Percentiles rank a stretch among this genome's conserved stretches.
Evolutionary conservation across 1,140 invertebrate species (phyloP).

Genomic region (Drosophila mauritiana): DNA sequence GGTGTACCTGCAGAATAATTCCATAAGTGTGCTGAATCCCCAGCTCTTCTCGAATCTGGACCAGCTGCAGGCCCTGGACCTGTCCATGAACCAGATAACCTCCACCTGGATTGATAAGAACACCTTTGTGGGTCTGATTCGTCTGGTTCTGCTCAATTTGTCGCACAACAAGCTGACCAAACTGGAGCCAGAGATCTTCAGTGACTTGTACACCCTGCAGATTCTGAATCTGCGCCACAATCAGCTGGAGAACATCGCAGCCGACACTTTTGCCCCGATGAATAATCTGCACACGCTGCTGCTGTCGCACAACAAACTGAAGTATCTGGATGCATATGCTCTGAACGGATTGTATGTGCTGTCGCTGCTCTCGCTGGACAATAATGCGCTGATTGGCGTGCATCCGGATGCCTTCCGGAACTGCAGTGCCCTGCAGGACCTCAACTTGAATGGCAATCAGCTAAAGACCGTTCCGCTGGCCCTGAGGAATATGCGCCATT

Average conservation of each 20-base stretch:
- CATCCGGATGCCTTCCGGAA: slow-evolving; percentile 93
- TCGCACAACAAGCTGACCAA: slow-evolving; percentile 93
- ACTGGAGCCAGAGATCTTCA: slow-evolving; percentile 92
- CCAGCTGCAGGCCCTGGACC: slow-evolving; percentile 93
- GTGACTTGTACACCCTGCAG: slow-evolving; percentile 92
- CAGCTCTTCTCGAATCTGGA: slow-evolving; percentile 93
- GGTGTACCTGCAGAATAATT: slow-evolving; percentile 95
- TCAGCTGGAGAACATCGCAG: slow-evolving; percentile 90
- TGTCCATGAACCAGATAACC: slow-evolving; percentile 94
- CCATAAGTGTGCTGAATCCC: slow-evolving; percentile 91
- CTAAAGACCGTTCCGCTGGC: slow-evolving; percentile 92
- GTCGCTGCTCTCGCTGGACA: slow-evolving; percentile 91
- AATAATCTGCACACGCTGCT: slow-evolving; percentile 93
- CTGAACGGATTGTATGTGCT: slow-evolving; percentile 92
- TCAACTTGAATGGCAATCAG: slow-evolving; percentile 93
- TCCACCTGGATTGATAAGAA: slow-evolving; percentile 92
- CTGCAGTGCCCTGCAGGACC: slow-evolving; percentile 92
- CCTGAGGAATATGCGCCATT: slow-evolving; percentile 88
- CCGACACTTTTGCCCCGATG: slow-evolving; percentile 92
- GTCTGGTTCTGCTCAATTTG: slow-evolving; percentile 93
- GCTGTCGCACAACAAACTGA: slow-evolving; percentile 92
- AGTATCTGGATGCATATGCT: slow-evolving; percentile 90
- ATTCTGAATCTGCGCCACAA: slow-evolving; percentile 93
- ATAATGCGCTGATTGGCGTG: slow-evolving; percentile 90
- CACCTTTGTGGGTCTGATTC: slow-evolving; percentile 94